phyloP scores from a whole-genome alignment of 2,797 vertebrate species.

The Eurystomus glaucurus region DNA sequence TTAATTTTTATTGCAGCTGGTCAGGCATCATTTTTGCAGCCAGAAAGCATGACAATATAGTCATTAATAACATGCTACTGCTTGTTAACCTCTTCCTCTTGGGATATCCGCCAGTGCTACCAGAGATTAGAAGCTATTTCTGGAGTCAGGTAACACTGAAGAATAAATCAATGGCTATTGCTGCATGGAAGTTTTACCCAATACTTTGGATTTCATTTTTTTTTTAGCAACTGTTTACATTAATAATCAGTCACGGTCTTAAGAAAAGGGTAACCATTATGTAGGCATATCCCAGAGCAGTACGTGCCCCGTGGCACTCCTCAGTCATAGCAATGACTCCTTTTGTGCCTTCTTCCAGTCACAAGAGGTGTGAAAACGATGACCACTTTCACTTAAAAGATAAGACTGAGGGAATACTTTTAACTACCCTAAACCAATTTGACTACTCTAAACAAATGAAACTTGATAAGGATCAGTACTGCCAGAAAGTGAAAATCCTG shows the following conservation, averaged over 20 bases:
- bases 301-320: rapidly evolving
- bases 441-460: not conserved
- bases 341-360: not conserved
- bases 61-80: not conserved
- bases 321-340: not conserved
- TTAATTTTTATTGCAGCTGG: not conserved
- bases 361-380: not conserved
- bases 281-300: not conserved
- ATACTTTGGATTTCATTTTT: too few relatives aligned
- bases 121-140: not conserved
- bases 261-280: not conserved
- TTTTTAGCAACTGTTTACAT: not conserved
- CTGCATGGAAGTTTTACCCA: too few relatives aligned
- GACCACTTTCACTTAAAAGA: not conserved
- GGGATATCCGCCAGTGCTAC: not conserved
- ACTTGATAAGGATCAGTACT: not conserved
- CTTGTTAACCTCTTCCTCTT: not conserved
- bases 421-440: not conserved
- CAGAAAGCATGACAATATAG: not conserved
- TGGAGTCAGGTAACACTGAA: not conserved
- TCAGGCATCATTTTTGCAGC: not conserved
- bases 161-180: not conserved
- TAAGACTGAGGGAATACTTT: not conserved
- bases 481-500: not conserved
- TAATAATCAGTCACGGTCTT: not conserved